These are phyloP conservation scores for Eupithecia abbreviata DNA, from an alignment of 2,888 invertebrate genomes.

Conservation along the genomic window DNA sequence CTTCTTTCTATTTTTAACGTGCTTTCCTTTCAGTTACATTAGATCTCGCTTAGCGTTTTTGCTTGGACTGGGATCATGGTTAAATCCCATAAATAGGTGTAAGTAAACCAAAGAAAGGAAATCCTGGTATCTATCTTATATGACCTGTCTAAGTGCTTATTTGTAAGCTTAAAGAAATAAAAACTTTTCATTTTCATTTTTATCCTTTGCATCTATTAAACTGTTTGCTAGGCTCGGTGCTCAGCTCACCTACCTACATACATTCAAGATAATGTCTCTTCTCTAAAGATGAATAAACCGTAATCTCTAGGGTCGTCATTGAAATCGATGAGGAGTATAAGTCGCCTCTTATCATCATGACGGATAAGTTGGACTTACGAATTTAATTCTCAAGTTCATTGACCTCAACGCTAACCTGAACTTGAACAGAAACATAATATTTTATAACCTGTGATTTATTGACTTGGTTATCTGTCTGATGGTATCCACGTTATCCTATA, in stretches of 20 bases:
- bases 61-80: background rate
- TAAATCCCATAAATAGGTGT: background rate
- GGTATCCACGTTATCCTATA: slow-evolving; percentile 35
- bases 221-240: no score
- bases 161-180: no score
- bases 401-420: slow-evolving; percentile 17
- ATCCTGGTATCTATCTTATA: no score
- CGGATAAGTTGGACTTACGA: background rate
- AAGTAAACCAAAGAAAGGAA: background rate
- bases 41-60: background rate
- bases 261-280: no score
- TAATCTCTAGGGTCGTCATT: no score
- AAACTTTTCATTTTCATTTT: no score
- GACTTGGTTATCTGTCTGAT: slow-evolving; percentile 31
- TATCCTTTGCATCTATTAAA: no score
- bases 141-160: no score
- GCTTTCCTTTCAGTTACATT: slow-evolving; percentile 12
- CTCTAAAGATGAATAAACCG: no score
- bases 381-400: background rate
- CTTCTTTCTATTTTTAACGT: slow-evolving; percentile 17
- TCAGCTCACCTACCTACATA: no score
- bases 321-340: no score
- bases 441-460: slow-evolving; percentile 31
- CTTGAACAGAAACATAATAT: slow-evolving; percentile 16
- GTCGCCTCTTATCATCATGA: no score